phyloP scores from a whole-genome alignment of 2,797 vertebrate genomes.

The Eutrigla gurnardus region DNA sequence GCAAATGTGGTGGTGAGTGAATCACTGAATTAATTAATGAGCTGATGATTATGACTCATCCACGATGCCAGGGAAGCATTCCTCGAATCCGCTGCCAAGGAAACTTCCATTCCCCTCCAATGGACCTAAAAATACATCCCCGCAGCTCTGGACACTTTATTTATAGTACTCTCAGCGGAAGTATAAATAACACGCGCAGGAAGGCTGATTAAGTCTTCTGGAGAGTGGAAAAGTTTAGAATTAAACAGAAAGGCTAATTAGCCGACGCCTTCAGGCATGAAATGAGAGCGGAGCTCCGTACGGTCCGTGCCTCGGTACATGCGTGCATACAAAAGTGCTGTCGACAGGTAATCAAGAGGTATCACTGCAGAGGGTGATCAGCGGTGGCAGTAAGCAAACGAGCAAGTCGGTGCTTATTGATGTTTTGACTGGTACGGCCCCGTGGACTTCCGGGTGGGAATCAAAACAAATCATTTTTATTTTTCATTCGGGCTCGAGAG shows the following conservation, averaged over 20 bases:
- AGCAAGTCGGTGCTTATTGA: constrained; percentile 33
- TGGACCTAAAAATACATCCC: constrained; percentile 42
- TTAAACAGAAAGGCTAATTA: constrained; percentile 71
- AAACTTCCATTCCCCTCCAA: constrained; percentile 45
- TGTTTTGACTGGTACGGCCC: neutral
- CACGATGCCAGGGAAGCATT: constrained; percentile 26
- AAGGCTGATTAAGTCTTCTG: constrained; percentile 57
- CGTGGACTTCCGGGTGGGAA: neutral
- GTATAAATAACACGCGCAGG: constrained; percentile 61
- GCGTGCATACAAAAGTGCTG: constrained; percentile 39
- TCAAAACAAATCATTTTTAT: neutral
- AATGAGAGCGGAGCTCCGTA: constrained; percentile 52
- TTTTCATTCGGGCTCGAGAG: neutral
- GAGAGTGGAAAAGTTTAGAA: constrained; percentile 63
- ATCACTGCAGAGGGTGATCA: constrained; percentile 27
- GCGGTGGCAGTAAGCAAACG: constrained; percentile 32
- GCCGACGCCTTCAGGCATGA: constrained; percentile 57
- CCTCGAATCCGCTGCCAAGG: constrained; percentile 53
- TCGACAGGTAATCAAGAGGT: constrained; percentile 50
- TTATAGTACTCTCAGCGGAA: constrained; percentile 48
- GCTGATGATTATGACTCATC: constrained; percentile 49
- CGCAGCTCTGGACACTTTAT: constrained; percentile 53
- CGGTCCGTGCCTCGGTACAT: constrained; percentile 45
- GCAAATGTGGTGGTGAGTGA: constrained; percentile 19
- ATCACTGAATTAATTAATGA: constrained; percentile 46